phyloP scores from a whole-genome alignment of 2,888 invertebrate species.

The Petrolisthes manimaculis region DNA sequence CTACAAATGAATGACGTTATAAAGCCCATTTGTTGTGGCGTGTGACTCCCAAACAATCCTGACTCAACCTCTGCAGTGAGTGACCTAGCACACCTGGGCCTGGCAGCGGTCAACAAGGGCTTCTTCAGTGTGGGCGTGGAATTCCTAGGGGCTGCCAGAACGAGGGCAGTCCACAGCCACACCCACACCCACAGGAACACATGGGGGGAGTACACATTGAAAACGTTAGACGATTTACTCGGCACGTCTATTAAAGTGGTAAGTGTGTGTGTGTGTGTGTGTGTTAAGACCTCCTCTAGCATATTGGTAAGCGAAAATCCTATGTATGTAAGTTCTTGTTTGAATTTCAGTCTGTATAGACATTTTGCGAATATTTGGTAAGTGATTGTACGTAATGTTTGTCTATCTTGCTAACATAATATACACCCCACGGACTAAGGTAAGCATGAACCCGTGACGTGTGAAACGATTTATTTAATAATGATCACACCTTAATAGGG shows the following conservation, averaged over 20 bases:
- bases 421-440: too few species aligned
- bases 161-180: background rate
- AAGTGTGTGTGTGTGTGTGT: background rate
- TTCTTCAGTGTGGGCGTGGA: constrained; percentile 48
- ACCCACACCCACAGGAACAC: background rate
- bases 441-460: too few species aligned
- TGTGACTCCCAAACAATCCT: background rate
- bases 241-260: constrained; percentile 48
- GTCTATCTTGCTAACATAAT: too few species aligned
- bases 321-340: too few species aligned
- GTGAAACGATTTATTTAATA: too few species aligned
- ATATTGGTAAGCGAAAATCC: too few species aligned
- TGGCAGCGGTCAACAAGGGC: constrained; percentile 48
- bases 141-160: constrained; percentile 47
- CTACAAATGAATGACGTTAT: too few species aligned
- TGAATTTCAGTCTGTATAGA: too few species aligned
- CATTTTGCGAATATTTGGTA: too few species aligned
- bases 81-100: constrained; percentile 39
- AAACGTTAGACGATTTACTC: constrained; percentile 27
- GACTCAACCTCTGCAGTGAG: background rate
- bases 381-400: too few species aligned
- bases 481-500: too few species aligned
- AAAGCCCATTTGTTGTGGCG: background rate
- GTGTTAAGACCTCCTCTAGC: too few species aligned
- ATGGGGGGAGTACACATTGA: background rate